Evolutionary conservation across 1,140 invertebrate genomes (phyloP), one percentile per base, ranked within the genome.

Genomic region (Thaumatotibia leucotreta): DNA sequence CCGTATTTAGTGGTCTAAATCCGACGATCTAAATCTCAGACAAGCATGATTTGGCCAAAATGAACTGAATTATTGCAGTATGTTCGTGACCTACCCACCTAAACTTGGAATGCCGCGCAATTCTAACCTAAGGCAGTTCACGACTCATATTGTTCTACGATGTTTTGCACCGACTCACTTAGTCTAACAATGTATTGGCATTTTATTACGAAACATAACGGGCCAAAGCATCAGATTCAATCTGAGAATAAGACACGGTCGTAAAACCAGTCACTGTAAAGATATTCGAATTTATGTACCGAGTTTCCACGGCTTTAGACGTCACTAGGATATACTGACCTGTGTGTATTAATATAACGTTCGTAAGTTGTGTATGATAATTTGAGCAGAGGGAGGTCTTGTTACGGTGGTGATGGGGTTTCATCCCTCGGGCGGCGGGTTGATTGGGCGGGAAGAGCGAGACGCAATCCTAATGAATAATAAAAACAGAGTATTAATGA

Each of bases 391-490:
- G 50, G n/a, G 39, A 45, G 39, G 8, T 14, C 24, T 31, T 29
- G 1, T 27, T 58, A 58, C 2, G 24, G 52, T 24, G 52, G 52
- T 31, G 23, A 27, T 27, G 14, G 23, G 52, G 24, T 31, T 29
- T 58, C 52, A 58, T 58, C 52, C 52, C 52, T 58, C 52, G 4
- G 52, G 5, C 24, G 10, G 52, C 24, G 64, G 24, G 11, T 22
- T 23, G 23, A 58, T 58, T 50, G 65, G 65, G 65, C 65, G 65
- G 65, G 65, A 9, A 61, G 65, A 63, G 65, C 65, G 61, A 63
- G 45, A 49, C 58, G 32, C 65, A 61, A 62, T 58, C 52, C 0
- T 29, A 58, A 58, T 58, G 52, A 58, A 58, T 58, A 58, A 54
- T 0, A 24, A 24, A 45, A 45, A 1, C 2, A 45, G 17, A 17